Conservation (phyloP, 1,140 invertebrate genomes). For the Pararge aegeria region DNA sequence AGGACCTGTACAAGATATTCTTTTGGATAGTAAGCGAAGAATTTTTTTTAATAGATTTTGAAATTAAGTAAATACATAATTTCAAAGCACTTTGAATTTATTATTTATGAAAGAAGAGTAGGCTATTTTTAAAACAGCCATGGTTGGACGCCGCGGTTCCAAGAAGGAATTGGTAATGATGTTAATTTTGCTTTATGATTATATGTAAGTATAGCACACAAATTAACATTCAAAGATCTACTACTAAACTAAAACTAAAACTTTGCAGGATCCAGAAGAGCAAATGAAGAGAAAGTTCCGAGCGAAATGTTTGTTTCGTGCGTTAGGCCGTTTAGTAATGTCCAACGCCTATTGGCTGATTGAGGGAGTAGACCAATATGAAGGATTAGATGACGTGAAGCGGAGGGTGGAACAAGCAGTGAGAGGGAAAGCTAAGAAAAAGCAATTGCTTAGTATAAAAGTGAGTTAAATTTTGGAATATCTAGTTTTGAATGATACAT, state of each 20-base stretch:
- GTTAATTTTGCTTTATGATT: too few species aligned
- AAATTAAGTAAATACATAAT: too few species aligned
- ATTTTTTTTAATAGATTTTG: too few species aligned
- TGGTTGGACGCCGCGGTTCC: slow-evolving; percentile 34
- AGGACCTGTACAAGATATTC: too few species aligned
- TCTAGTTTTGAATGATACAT: too few species aligned
- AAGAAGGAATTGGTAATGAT: slow-evolving; percentile 46
- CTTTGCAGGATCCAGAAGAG: slow-evolving; percentile 59
- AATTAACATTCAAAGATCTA: too few species aligned
- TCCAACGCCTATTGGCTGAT: slow-evolving; percentile 80
- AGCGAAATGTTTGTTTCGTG: slow-evolving; percentile 80
- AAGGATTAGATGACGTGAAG: slow-evolving; percentile 76
- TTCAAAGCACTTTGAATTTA: too few species aligned
- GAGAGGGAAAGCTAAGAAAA: slow-evolving; percentile 76
- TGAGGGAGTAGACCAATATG: slow-evolving; percentile 73
- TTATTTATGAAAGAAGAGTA: not conserved
- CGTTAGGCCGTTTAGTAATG: slow-evolving; percentile 78
- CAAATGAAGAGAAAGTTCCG: slow-evolving; percentile 63
- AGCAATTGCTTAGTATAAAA: slow-evolving; percentile 69
- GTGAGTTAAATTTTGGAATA: slow-evolving; percentile 40
- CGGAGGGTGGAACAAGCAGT: slow-evolving; percentile 76
- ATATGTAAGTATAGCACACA: too few species aligned
- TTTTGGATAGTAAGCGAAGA: too few species aligned
- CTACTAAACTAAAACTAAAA: slow-evolving; percentile 4
- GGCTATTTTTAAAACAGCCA: slow-evolving; percentile 8